Evolutionary conservation across 1,140 invertebrate genomes (phyloP).

Genomic region (Drosophila carrolli): DNA sequence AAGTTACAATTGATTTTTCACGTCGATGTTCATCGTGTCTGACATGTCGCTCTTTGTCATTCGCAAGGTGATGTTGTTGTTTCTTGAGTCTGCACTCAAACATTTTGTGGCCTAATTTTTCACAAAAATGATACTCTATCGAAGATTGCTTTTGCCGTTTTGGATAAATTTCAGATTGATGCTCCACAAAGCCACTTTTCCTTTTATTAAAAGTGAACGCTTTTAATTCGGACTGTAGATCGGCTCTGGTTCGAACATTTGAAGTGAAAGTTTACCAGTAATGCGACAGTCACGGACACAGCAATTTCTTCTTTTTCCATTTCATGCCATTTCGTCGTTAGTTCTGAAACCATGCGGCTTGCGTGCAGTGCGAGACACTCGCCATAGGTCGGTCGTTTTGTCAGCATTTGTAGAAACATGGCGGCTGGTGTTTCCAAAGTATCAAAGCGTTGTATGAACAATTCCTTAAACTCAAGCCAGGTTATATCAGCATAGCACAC

Average conservation of each 20-base stretch:
- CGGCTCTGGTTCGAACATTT: conserved; percentile 22
- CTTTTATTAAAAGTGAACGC: conserved; percentile 28
- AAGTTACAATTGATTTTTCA: conserved; percentile 13
- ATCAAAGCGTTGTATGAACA: no score
- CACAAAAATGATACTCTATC: conserved; percentile 24
- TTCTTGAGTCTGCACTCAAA: conserved; percentile 24
- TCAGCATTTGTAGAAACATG: no score
- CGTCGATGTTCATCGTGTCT: background rate
- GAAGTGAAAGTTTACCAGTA: conserved; percentile 30
- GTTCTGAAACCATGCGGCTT: conserved; percentile 23
- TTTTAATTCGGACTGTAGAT: conserved; percentile 17
- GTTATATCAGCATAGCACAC: no score
- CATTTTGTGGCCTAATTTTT: conserved; percentile 29
- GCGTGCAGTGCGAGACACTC: background rate
- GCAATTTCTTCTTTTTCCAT: conserved; percentile 35
- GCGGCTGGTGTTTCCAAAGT: no score
- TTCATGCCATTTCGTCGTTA: conserved; percentile 25
- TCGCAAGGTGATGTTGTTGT: conserved; percentile 10
- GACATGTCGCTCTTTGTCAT: conserved; percentile 1
- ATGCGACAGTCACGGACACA: conserved; percentile 23
- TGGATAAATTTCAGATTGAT: conserved; percentile 21
- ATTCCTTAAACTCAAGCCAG: no score
- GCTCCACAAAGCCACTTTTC: conserved; percentile 20
- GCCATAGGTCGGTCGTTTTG: no score
- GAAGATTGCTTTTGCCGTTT: conserved; percentile 29